Base-by-base conservation (phyloP, 2,797 vertebrate genomes). In the Tenualosa ilisha region DNA sequence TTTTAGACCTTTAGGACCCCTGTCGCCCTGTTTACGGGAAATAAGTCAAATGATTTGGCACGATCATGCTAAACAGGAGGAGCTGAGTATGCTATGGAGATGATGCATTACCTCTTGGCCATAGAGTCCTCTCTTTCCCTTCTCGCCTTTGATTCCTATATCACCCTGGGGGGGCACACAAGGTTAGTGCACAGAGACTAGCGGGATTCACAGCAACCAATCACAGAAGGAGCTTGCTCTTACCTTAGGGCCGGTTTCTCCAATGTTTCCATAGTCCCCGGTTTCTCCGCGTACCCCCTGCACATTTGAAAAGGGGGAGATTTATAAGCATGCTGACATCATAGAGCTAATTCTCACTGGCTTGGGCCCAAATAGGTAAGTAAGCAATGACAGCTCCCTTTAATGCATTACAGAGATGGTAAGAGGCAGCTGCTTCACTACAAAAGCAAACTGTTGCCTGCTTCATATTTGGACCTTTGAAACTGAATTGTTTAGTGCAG, bases 1-100 rank as follows among this genome's bases (percentile, higher is more conserved):
- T 89, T 95, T 96, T 68, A 96, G 90, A 6, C 96, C 96, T 89
- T 95, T 94, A 9, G 92, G 89, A 86, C 96, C 96, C 91, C 95
- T 92, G 81, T 94, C 92, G 50, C 92, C 92, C 94, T 97, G 91
- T 89, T 75, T 87, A 20, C 54, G 43, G 53, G 83, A 84, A 84
- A 91, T 81, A 81, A 88, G 59, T 79, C 37, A 79, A 22, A 79
- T 43, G 37, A 20, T 79, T 79, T 79, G 8, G 40, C 72, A 22
- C 26, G 37, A 88, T 61, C 12, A 85, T 83, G 31, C 37, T 22
- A n/a, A 87, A 6, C 54, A 9, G 22, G 49, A 51, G 82, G 2
- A 83, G 85, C 8, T 65, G 72, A 79, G 7, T 5, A 22, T 20
- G 72, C 20, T 46, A 22, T 43, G 40, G 72, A 46, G 86, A 84